A percentile compares a stretch with the other conserved stretches of the same genome.
Conservation (phyloP, 2,113 vertebrate genomes). For the Arvicanthis niloticus region DNA sequence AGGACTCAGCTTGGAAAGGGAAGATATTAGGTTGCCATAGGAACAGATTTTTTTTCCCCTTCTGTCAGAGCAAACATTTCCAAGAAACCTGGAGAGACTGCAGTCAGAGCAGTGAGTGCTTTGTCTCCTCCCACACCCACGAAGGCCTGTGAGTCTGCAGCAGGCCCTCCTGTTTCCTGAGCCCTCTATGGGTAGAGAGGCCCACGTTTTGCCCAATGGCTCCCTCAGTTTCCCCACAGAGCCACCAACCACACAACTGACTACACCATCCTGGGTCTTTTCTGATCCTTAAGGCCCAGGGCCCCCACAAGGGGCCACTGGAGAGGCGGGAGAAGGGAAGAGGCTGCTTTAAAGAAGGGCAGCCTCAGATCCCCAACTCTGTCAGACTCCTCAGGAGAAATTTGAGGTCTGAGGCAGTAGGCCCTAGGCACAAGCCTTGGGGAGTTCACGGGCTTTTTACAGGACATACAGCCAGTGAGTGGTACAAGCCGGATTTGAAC, state of each 20-base stretch:
- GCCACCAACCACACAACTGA: not conserved
- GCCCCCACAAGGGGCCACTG: not conserved
- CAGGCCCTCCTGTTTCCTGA: not conserved
- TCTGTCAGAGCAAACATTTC: slow-evolving; percentile 20
- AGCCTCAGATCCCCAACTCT: not conserved
- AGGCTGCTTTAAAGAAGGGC: not conserved
- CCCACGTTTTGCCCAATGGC: not conserved
- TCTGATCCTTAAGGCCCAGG: not conserved
- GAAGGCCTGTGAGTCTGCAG: not conserved
- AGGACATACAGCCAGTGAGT: not conserved
- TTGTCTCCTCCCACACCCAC: not conserved
- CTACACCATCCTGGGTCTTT: not conserved
- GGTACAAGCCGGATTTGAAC: not conserved
- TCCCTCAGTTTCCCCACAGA: not conserved
- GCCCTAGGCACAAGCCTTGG: not conserved
- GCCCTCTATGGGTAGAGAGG: not conserved
- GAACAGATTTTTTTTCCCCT: not conserved
- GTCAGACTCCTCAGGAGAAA: not conserved
- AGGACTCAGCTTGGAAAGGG: not conserved
- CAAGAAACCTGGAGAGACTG: not conserved
- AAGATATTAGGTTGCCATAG: slow-evolving; percentile 53
- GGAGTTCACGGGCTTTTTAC: not conserved
- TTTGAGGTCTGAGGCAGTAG: not conserved
- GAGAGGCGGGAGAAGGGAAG: not conserved
- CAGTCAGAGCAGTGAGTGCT: rapidly evolving